These are phyloP conservation scores for Chloroceryle inda DNA, from an alignment of 2,797 vertebrate species.

Conservation along the genomic window DNA sequence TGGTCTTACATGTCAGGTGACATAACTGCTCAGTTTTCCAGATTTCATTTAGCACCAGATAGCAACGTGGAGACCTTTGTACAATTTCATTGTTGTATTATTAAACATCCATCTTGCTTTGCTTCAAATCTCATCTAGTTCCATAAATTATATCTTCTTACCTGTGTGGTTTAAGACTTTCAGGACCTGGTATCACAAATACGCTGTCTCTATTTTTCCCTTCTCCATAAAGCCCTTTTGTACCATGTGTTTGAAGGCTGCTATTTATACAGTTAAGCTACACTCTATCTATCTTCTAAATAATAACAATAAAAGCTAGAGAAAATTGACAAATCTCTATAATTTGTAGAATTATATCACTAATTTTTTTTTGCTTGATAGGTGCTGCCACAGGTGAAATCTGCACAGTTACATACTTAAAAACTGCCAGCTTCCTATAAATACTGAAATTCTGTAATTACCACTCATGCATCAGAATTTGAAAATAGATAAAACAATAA, in stretches of 20 bases:
- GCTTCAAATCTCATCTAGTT: neutral
- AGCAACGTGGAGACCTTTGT: neutral
- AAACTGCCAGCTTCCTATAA: conserved; percentile 17
- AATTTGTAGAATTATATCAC: neutral
- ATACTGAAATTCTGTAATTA: conserved; percentile 29
- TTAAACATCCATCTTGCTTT: neutral
- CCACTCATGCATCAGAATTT: neutral
- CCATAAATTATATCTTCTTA: neutral
- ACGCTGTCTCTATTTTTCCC: neutral
- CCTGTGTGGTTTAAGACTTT: neutral
- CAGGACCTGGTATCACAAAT: neutral
- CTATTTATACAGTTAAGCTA: neutral
- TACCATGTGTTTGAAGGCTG: neutral
- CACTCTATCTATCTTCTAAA: neutral
- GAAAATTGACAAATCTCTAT: neutral
- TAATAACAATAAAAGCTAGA: neutral
- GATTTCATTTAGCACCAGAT: neutral
- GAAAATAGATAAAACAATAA: neutral
- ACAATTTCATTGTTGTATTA: neutral
- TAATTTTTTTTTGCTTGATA: neutral
- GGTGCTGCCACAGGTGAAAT: neutral
- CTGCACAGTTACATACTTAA: neutral
- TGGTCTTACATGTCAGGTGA: neutral
- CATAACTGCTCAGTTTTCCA: neutral
- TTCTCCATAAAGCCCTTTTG: neutral